phyloP scores from a whole-genome alignment of 2,113 vertebrate genomes.

The Oreotragus oreotragus region DNA sequence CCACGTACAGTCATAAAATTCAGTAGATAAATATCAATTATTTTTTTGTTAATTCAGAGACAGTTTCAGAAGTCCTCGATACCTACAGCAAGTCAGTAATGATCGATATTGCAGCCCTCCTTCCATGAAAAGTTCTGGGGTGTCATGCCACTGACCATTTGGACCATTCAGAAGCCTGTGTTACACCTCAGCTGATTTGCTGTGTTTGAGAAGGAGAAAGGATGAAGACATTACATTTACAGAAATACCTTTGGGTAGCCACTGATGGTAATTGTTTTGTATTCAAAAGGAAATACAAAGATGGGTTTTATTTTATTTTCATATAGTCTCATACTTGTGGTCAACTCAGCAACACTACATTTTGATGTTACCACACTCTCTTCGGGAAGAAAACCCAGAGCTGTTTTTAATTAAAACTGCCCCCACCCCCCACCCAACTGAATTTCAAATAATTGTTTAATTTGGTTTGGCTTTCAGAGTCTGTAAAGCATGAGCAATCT shows the following conservation, averaged over 20 bases:
- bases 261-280: background rate
- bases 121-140: background rate
- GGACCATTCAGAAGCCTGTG: background rate
- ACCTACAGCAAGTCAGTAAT: background rate
- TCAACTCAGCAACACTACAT: constrained; percentile 49
- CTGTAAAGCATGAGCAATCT: constrained; percentile 61
- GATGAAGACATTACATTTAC: background rate
- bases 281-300: background rate
- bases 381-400: constrained; percentile 67
- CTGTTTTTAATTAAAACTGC: constrained; percentile 69
- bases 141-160: background rate
- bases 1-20: background rate
- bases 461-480: constrained; percentile 52
- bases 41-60: background rate
- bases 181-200: background rate
- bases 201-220: rapidly evolving
- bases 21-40: background rate
- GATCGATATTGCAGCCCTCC: background rate
- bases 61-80: background rate
- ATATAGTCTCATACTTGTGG: constrained; percentile 54
- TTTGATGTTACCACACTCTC: constrained; percentile 63
- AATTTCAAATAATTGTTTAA: constrained; percentile 62
- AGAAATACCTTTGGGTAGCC: background rate
- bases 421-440: background rate
- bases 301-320: background rate